Base-by-base conservation (phyloP, 2,888 invertebrate species). In the Coenonympha arcania region DNA sequence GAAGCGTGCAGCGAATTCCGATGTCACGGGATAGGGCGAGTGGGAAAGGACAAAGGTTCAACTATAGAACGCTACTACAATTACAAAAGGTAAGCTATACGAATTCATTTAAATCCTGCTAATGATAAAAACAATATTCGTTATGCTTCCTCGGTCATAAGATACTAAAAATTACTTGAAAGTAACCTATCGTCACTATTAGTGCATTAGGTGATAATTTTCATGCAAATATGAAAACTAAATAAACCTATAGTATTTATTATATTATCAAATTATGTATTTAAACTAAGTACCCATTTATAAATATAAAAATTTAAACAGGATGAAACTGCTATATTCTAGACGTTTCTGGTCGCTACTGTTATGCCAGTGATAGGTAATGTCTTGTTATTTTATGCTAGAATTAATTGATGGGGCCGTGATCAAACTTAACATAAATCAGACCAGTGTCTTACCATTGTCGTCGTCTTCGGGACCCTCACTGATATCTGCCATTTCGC, bases 401-500 rank as follows among this genome's bases (percentile, higher is more conserved):
- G 20, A 30, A n/a, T 44, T 33, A 43, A 20, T 43, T 19, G 8
- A 31, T 31, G 15, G 15, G 31, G 8, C 31, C 33, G 20, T 42
- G 4, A 9, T 42, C 11, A 20, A 31, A 31, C 19, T 31, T 9
- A 19, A 30, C 11, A 13, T 19, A 30, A 6, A 22, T 22, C 3
- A n/a, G 15, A 36, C 30, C 9, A 42, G 18, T 44, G 47, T 49
- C 83, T 88, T 86, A 91, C 91, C 91, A 80, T 89, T 89, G 73
- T 92, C 91, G 67, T 91, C 91, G 50, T 91, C 91, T 76, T 92
- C 92, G 47, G 91, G 91, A 42, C 91, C 90, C 70, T 92, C 92
- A 56, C 87, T 89, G 68, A 91, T 77, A 71, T 92, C 92, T 19
- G 91, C 91, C 56, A 91, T 86, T 76, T 92, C 92, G 72, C 90